These are phyloP conservation scores for Spisula solida DNA, from an alignment of 2,888 invertebrate species.

Conservation along the genomic window DNA sequence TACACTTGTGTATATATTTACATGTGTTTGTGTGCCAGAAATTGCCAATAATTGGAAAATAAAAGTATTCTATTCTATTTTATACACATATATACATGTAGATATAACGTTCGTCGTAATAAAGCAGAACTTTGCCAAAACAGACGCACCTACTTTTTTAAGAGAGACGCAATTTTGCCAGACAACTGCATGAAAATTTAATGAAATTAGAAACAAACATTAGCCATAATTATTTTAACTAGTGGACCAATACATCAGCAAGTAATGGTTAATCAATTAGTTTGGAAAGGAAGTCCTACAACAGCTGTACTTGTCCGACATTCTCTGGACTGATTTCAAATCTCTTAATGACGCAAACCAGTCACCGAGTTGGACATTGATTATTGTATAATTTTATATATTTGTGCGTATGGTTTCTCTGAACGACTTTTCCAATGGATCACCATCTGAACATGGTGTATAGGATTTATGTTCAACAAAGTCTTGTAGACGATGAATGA, in stretches of 20 bases:
- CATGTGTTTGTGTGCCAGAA: no score
- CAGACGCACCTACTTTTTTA: background rate
- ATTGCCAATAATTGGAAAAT: no score
- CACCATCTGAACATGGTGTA: background rate
- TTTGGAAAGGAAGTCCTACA: background rate
- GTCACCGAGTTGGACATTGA: background rate
- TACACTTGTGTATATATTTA: no score
- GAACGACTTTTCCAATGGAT: background rate
- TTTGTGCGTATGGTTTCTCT: background rate
- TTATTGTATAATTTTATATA: background rate
- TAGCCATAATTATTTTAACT: background rate
- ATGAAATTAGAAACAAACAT: slow-evolving; percentile 4
- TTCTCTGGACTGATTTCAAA: slow-evolving; percentile 5
- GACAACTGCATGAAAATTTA: slow-evolving; percentile 21
- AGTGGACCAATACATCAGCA: background rate
- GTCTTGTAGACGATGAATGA: no score
- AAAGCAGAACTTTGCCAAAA: background rate
- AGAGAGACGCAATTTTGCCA: background rate
- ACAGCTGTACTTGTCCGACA: background rate
- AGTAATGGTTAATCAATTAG: slow-evolving; percentile 3
- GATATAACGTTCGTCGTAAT: no score
- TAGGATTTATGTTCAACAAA: no score
- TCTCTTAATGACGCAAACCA: background rate
- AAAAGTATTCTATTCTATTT: no score
- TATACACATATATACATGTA: no score